These are phyloP conservation scores for Lysiphlebus fabarum DNA, from an alignment of 1,140 invertebrate species.

Conservation along the genomic window DNA sequence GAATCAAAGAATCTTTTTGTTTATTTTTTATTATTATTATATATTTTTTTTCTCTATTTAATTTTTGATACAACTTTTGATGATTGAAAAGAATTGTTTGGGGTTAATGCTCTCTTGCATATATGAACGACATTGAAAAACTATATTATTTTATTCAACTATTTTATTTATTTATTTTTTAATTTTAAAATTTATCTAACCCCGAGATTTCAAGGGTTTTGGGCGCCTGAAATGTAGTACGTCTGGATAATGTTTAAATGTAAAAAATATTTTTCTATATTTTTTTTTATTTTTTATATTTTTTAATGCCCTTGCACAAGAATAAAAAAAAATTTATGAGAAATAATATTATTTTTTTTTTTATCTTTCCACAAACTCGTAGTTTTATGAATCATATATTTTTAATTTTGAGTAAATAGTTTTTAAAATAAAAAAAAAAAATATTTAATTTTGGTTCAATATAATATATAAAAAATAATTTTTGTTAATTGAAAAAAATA, in stretches of 20 bases:
- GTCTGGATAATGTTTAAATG: conserved; percentile 48
- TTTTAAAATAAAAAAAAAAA: background rate
- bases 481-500: too few relatives aligned
- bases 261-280: conserved; percentile 30
- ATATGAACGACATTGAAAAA: too few relatives aligned
- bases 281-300: conserved; percentile 12
- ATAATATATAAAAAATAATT: too few relatives aligned
- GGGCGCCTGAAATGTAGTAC: conserved; percentile 30
- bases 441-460: too few relatives aligned
- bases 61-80: background rate
- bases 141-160: too few relatives aligned
- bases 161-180: too few relatives aligned
- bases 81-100: background rate
- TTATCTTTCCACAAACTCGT: conserved; percentile 8
- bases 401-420: background rate
- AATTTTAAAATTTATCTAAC: conserved; percentile 1
- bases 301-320: background rate
- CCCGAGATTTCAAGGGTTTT: conserved; percentile 36
- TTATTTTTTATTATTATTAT: too few relatives aligned
- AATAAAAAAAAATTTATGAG: conserved; percentile 26
- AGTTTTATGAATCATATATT: background rate
- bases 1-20: too few relatives aligned
- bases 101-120: background rate
- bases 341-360: conserved; percentile 44
- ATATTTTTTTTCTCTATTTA: too few relatives aligned